These are phyloP conservation scores for Nematopogon swammerdamellus DNA, from an alignment of 2,888 invertebrate species.

Conservation along the genomic window DNA sequence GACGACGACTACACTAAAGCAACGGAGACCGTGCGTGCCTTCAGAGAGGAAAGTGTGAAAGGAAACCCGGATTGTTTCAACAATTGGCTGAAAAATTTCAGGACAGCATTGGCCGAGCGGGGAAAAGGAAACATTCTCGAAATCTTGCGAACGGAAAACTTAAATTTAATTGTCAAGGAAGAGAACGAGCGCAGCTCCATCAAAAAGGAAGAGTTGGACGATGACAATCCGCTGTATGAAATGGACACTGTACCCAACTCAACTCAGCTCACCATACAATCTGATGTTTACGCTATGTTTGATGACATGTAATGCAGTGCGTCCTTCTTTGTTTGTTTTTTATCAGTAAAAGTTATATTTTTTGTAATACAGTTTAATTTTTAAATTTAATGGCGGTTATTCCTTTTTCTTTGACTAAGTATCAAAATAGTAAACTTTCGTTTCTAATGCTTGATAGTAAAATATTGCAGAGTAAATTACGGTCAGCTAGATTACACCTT, in stretches of 20 bases:
- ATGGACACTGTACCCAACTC: slow-evolving; percentile 37
- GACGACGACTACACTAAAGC: slow-evolving; percentile 33
- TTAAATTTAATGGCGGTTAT: too few relatives aligned
- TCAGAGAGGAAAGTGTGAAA: slow-evolving; percentile 33
- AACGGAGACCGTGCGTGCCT: slow-evolving; percentile 28
- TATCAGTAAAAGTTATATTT: background rate
- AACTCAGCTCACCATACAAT: slow-evolving; percentile 28
- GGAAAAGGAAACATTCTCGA: slow-evolving; percentile 25
- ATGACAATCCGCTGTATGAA: slow-evolving; percentile 41
- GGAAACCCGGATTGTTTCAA: slow-evolving; percentile 33
- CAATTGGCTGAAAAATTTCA: slow-evolving; percentile 35
- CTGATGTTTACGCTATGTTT: slow-evolving; percentile 42
- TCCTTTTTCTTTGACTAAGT: too few relatives aligned
- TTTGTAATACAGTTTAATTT: too few relatives aligned
- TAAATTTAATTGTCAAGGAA: slow-evolving; percentile 30
- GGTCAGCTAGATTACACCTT: too few relatives aligned
- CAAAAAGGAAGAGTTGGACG: slow-evolving; percentile 21
- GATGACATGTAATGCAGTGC: slow-evolving; percentile 42
- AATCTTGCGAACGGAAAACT: slow-evolving; percentile 25
- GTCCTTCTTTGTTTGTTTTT: background rate
- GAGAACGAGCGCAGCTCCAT: slow-evolving; percentile 35
- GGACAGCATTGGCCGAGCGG: slow-evolving; percentile 22
- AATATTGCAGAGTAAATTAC: too few relatives aligned
- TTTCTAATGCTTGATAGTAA: too few relatives aligned
- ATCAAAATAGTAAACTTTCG: too few relatives aligned